Evolutionary conservation across 2,113 vertebrate genomes (phyloP).

Genomic region (Chelonoidis abingdonii): DNA sequence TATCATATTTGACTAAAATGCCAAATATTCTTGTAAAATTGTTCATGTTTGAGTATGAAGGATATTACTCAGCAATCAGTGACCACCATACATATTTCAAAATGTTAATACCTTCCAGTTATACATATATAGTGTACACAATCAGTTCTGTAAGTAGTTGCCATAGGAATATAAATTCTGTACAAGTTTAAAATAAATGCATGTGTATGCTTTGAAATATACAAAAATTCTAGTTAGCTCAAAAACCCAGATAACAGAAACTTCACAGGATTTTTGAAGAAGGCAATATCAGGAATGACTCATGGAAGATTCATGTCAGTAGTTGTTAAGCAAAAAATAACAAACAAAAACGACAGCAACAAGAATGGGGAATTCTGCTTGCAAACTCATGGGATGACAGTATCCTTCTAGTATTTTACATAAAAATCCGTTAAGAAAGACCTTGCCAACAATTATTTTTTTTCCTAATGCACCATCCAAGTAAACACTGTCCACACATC

Average conservation of each 20-base stretch:
- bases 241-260: neutral
- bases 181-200: neutral
- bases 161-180: neutral
- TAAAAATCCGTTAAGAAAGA: neutral
- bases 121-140: neutral
- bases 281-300: neutral
- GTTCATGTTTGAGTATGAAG: neutral
- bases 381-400: neutral
- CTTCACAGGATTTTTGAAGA: neutral
- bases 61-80: neutral
- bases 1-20: neutral
- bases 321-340: neutral
- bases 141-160: neutral
- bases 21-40: neutral
- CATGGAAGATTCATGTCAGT: neutral
- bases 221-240: neutral
- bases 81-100: neutral
- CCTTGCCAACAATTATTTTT: neutral
- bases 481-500: neutral
- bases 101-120: neutral
- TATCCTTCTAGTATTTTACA: neutral
- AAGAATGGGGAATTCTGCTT: neutral
- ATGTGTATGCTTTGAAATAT: neutral
- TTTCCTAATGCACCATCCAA: neutral
- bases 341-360: neutral